Base-by-base conservation (phyloP, 23 tunicate genomes). In the Oikopleura vanhoeffeni region DNA sequence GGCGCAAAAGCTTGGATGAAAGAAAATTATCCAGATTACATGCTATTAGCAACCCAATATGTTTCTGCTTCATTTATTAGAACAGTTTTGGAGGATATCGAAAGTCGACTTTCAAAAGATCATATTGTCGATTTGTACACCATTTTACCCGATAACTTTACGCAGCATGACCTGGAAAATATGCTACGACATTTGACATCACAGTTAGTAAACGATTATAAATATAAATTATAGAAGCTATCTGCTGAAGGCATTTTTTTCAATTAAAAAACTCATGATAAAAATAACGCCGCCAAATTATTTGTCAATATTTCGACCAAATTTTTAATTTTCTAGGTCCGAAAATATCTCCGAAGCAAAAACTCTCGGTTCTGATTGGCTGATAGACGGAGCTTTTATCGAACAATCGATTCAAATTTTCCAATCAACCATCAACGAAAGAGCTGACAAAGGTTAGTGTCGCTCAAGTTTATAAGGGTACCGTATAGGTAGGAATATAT, bases 71-170 rank as follows among this genome's bases (percentile, higher is more conserved):
- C 34, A 13, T 71, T 71, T 71, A 24, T 71, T 4, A 30, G 32
- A 28, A 28, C 36, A 71, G 32, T 30, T 30, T 2, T 2, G 38
- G 32, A 3, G 36, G 79, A 71, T 33, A 18, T 71, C 32, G 79
- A 71, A 30, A 18, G 32, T 18, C 3, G 4, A 2, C 27, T 71
- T 71, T 2, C 2, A 71, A 18, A 71, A 32, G 35, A 18, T 18
- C 79, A 71, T 71, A 13, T 71, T 3, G 79, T 71, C 79, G 79
- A 71, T 71, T 30, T 71, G 27, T 71, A 13, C 79, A 71, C 36
- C 79, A 24, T 32, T 2, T 24, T 71, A 2, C 79, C 79, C 27
- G 79, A 71, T 2, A 38, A 33, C 32, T 71, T 71, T 71, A 24
- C 34, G 36, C 36, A 24, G 35, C 2, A 28, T 2, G 79, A 71